Percentiles rank a stretch among this genome's conserved stretches.
These are phyloP conservation scores for Campoletis sonorensis DNA, from an alignment of 1,140 invertebrate species.

Conservation along the genomic window DNA sequence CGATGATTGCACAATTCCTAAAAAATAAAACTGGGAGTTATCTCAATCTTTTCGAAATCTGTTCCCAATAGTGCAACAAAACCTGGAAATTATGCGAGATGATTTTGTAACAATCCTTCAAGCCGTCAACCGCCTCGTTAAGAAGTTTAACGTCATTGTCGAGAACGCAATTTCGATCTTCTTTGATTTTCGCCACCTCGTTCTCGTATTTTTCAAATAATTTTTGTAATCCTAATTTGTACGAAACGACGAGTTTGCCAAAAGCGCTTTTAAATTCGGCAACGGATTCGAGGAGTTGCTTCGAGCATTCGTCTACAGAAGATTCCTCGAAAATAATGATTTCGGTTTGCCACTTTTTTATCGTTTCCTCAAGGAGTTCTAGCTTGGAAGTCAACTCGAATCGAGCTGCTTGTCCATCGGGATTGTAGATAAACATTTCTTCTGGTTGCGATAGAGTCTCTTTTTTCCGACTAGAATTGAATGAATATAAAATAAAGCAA, in stretches of 20 bases:
- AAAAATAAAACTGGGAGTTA: neutral
- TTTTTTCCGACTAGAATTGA: constrained; percentile 9
- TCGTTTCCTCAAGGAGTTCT: constrained; percentile 1
- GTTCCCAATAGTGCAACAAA: neutral
- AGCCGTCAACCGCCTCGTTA: constrained; percentile 7
- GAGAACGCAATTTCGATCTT: neutral
- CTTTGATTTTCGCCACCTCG: neutral
- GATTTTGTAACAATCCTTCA: constrained; percentile 5
- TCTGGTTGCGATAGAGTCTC: constrained; percentile 12
- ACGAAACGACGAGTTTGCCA: constrained; percentile 15
- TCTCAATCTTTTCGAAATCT: neutral
- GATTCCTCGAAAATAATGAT: constrained; percentile 24
- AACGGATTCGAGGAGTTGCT: neutral
- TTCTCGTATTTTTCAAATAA: constrained; percentile 9
- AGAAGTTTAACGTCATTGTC: constrained; percentile 20
- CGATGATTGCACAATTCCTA: constrained; percentile 16
- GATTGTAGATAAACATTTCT: constrained; percentile 22
- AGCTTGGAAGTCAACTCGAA: neutral
- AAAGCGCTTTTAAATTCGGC: neutral
- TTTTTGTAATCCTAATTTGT: constrained; percentile 23
- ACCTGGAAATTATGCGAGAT: constrained; percentile 6
- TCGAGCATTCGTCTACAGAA: constrained; percentile 11
- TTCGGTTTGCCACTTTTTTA: neutral
- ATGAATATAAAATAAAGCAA: neutral
- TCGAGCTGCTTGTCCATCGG: neutral